Percentiles rank a stretch among this genome's conserved stretches.
Conservation (phyloP, 2,888 invertebrate genomes). For the Machimus rusticus region DNA sequence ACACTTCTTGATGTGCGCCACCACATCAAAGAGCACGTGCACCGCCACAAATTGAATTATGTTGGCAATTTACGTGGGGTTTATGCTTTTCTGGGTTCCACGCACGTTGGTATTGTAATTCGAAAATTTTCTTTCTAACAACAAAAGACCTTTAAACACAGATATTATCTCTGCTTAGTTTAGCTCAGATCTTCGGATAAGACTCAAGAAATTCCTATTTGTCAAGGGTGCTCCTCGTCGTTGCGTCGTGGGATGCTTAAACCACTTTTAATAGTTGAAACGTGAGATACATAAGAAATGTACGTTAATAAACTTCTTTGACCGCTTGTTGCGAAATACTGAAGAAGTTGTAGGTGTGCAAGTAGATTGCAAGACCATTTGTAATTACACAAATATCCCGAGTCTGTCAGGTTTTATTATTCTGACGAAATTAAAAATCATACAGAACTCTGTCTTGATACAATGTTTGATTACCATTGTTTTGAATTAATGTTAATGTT, state of each 20-base stretch:
- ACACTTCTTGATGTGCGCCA: neutral
- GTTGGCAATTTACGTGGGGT: neutral
- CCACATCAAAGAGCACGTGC: conserved; percentile 21
- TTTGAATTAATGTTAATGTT: neutral
- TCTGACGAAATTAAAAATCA: neutral
- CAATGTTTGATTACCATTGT: neutral
- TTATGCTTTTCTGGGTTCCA: conserved; percentile 17
- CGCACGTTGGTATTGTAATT: conserved; percentile 17
- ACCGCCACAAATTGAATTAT: neutral
- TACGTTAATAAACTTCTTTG: neutral
- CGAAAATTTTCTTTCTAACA: neutral
- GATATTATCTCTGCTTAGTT: neutral
- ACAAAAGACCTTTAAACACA: neutral
- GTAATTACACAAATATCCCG: neutral
- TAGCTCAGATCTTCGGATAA: neutral
- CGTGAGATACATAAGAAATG: neutral
- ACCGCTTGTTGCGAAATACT: neutral
- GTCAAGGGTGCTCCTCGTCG: neutral
- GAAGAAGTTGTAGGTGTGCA: neutral
- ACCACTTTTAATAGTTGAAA: neutral
- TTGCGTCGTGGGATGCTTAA: neutral
- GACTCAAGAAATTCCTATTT: neutral
- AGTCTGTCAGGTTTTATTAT: neutral
- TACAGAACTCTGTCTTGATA: neutral
- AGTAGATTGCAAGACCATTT: neutral